Evolutionary conservation across 1,140 invertebrate species (phyloP).

Genomic region (Artemia franciscana): DNA sequence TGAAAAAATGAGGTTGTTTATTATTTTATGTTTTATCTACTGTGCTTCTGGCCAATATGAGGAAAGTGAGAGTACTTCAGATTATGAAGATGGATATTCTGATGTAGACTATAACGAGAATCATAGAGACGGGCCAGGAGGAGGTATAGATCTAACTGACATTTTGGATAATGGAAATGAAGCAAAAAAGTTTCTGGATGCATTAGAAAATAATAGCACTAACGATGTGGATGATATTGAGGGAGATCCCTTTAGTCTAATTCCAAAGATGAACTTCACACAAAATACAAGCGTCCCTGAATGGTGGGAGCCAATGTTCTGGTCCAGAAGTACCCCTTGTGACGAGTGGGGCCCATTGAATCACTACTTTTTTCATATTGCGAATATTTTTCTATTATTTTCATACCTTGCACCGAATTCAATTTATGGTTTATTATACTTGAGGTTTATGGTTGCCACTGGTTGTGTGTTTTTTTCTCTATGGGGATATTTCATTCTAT

Average conservation of each 20-base stretch:
- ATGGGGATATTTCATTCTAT: constrained; percentile 61
- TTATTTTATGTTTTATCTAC: neutral
- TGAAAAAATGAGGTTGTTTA: too few relatives aligned
- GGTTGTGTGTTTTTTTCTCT: constrained; percentile 49
- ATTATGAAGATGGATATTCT: neutral
- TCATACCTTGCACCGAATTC: constrained; percentile 54
- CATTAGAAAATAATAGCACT: neutral
- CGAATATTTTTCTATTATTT: constrained; percentile 52
- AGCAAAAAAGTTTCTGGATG: neutral
- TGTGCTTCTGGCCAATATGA: neutral
- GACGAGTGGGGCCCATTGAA: constrained; percentile 29
- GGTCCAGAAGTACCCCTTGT: constrained; percentile 12
- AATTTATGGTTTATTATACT: constrained; percentile 48
- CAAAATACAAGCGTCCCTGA: neutral
- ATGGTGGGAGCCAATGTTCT: neutral
- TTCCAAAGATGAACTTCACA: neutral
- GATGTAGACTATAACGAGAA: neutral
- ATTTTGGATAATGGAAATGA: neutral
- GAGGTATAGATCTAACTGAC: neutral
- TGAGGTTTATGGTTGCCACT: constrained; percentile 44
- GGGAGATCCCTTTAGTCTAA: neutral
- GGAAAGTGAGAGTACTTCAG: neutral
- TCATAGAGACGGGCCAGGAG: neutral
- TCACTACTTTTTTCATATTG: constrained; percentile 55
- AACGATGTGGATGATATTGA: neutral